Conservation (phyloP, 2,888 invertebrate genomes). For the Lingula anatina region DNA sequence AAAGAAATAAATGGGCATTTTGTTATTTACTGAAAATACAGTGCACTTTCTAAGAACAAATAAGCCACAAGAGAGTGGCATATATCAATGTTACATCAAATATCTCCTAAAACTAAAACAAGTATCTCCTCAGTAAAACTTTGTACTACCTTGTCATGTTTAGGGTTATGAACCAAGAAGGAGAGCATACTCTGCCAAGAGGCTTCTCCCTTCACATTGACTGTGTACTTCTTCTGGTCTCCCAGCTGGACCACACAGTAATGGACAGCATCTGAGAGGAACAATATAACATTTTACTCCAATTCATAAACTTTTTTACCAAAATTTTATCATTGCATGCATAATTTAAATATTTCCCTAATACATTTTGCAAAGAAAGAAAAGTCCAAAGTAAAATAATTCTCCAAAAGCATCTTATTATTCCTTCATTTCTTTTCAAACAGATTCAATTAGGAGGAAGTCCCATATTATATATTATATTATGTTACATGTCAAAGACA, state of each 20-base stretch:
- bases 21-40: too few species aligned
- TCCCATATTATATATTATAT: too few species aligned
- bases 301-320: neutral
- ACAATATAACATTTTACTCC: neutral
- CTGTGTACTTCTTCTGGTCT: constrained; percentile 53
- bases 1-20: too few species aligned
- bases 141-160: constrained; percentile 51
- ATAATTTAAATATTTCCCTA: neutral
- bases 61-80: too few species aligned
- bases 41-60: too few species aligned
- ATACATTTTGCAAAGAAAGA: neutral
- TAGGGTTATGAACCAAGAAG: constrained; percentile 55
- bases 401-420: too few species aligned
- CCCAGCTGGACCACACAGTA: constrained; percentile 55
- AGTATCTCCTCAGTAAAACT: neutral
- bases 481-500: too few species aligned
- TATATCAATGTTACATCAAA: too few species aligned
- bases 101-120: neutral
- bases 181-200: constrained; percentile 56
- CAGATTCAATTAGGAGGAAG: too few species aligned
- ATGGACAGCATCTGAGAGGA: constrained; percentile 51
- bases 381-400: too few species aligned
- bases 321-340: neutral
- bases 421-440: too few species aligned
- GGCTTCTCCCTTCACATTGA: constrained; percentile 44